These are phyloP conservation scores for Heterodera carotae DNA, from an alignment of 1,140 invertebrate species.

Conservation along the genomic window DNA sequence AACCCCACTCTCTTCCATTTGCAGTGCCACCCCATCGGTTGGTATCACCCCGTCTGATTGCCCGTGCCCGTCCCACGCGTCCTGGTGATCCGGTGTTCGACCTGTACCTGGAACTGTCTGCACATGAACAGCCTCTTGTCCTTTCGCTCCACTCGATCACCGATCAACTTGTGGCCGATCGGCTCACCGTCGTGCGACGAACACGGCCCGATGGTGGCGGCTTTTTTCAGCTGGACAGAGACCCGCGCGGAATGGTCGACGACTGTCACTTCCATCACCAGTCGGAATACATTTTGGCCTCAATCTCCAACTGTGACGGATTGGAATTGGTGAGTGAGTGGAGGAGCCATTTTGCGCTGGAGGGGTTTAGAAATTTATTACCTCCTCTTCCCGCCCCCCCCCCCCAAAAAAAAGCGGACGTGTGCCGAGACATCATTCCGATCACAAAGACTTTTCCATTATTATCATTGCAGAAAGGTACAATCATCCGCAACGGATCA, in stretches of 20 bases:
- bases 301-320: slow-evolving; percentile 60
- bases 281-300: slow-evolving; percentile 60
- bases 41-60: slow-evolving; percentile 46
- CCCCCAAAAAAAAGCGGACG: neutral
- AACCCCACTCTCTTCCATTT: no score
- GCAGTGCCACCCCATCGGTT: slow-evolving; percentile 58
- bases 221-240: slow-evolving; percentile 17
- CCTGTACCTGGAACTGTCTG: slow-evolving; percentile 23
- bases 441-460: no score
- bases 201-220: slow-evolving; percentile 48
- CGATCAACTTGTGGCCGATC: slow-evolving; percentile 49
- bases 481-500: slow-evolving; percentile 51
- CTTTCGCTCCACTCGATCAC: slow-evolving; percentile 51
- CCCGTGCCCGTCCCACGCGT: slow-evolving; percentile 28
- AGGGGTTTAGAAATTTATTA: slow-evolving; percentile 8
- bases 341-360: neutral
- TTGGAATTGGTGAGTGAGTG: slow-evolving; percentile 45
- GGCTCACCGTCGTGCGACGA: slow-evolving; percentile 55
- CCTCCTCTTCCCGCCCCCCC: no score
- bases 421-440: no score
- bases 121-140: slow-evolving; percentile 33
- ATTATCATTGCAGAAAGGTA: slow-evolving; percentile 61
- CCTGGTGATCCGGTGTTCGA: slow-evolving; percentile 32
- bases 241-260: slow-evolving; percentile 33
- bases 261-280: slow-evolving; percentile 59